Evolutionary conservation across 2,797 vertebrate genomes (phyloP), one percentile per base, ranked within the genome.

Genomic region (Lateolabrax maculatus): DNA sequence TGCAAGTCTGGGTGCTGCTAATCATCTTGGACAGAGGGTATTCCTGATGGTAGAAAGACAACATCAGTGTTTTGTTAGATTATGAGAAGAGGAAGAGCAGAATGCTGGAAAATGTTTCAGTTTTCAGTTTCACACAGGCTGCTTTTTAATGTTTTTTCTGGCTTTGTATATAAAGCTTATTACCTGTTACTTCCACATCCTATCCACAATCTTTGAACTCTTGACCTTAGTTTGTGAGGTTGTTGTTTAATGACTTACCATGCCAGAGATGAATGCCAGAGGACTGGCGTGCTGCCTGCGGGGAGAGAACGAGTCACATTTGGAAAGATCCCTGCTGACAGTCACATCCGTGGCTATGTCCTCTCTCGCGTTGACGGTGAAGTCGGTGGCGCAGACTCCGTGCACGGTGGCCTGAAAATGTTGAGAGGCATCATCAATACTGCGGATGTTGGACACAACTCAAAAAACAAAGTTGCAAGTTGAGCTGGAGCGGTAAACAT

Each of bases 1-100:
- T 94, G 85, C 98, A 99, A 58, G 92, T 94, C 79, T 99, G 98
- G 76, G 89, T 95, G 93, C 97, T 99, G 84, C 91, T 94, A 41
- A 98, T 94, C 94, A 97, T 82, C 34, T 94, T 95, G 68, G 97
- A 97, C 83, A 98, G 87, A 0, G 95, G 96, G 31, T 46, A 85
- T 73, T 93, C 93, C 97, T 98, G 87, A 53, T 67, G 81, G 92
- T 2, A 21, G 36, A 74, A 41, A 75, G 4, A 64, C 62, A 84
- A 55, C 9, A 63, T 9, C 2, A 0, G n/a, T 57, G 1, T 68
- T 77, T 69, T 56, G 18, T 83, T 41, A 81, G 41, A 57, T 8
- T 1, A 49, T 46, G 5, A 67, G n/a, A 25, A 68, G 5, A 67
- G n/a, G 25, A 68, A 51, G 37, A 25, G 12, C 29, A 31, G 25